These are phyloP conservation scores for Caenorhabditis zanzibari DNA, from an alignment of 2,888 invertebrate genomes.

Conservation along the genomic window DNA sequence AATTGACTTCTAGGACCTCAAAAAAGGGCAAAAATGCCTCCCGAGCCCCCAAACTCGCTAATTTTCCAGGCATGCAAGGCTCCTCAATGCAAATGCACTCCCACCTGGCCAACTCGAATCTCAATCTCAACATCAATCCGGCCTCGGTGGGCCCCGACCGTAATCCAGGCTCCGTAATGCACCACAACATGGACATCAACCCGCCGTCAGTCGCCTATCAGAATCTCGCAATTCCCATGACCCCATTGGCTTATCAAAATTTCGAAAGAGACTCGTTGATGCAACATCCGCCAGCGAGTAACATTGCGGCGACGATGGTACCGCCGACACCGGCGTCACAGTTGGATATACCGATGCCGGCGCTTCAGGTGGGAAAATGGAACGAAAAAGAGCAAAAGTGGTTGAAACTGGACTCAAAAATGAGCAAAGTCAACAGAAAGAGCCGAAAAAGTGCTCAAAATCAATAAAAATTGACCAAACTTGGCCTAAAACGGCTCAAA, in stretches of 20 bases:
- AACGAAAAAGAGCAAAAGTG: no score
- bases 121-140: constrained; percentile 77
- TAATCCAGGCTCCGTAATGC: constrained; percentile 65
- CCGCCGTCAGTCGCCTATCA: constrained; percentile 71
- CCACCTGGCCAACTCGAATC: constrained; percentile 62
- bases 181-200: constrained; percentile 60
- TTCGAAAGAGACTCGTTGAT: constrained; percentile 52
- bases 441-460: no score
- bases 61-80: constrained; percentile 57
- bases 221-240: constrained; percentile 80
- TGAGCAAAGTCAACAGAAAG: no score
- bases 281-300: constrained; percentile 53
- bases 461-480: no score
- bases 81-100: constrained; percentile 64
- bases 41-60: no score
- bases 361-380: no score
- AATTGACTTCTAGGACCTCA: background rate
- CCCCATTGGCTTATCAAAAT: constrained; percentile 74
- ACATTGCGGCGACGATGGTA: constrained; percentile 66
- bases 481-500: no score
- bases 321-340: constrained; percentile 76
- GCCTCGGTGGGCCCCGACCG: constrained; percentile 68
- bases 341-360: constrained; percentile 82
- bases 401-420: no score
- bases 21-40: background rate